A percentile compares a stretch with the other conserved stretches of the same genome.
phyloP scores from a whole-genome alignment of 2,888 invertebrate species.

The Pocota personata region DNA sequence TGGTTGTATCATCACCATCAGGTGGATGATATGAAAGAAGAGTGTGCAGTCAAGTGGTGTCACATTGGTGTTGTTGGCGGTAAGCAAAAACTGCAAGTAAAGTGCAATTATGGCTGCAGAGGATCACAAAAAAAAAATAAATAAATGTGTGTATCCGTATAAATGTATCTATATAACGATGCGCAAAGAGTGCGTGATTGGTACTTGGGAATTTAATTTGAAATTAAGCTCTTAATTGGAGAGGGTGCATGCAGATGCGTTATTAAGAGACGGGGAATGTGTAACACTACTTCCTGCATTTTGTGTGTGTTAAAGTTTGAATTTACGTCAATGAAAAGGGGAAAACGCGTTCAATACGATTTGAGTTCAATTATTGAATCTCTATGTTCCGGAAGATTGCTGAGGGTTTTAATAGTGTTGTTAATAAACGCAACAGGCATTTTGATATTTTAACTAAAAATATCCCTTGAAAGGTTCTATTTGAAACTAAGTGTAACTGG shows the following conservation, averaged over 20 bases:
- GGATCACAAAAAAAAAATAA: background rate
- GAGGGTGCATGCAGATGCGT: background rate
- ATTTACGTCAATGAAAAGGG: background rate
- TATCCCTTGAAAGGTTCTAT: too few species aligned
- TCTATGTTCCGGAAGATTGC: too few species aligned
- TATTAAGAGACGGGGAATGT: background rate
- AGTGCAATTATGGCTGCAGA: slow-evolving; percentile 49
- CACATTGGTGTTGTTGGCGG: slow-evolving; percentile 44
- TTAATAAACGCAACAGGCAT: too few species aligned
- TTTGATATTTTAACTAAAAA: too few species aligned
- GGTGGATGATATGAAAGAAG: background rate
- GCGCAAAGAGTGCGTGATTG: slow-evolving; percentile 49
- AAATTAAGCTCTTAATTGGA: slow-evolving; percentile 44
- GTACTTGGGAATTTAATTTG: slow-evolving; percentile 65
- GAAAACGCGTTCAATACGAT: background rate
- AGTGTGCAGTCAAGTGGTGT: slow-evolving; percentile 55
- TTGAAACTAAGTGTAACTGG: too few species aligned
- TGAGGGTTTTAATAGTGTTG: too few species aligned
- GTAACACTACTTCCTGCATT: background rate
- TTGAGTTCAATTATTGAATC: too few species aligned
- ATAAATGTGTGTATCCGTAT: background rate
- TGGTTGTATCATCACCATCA: background rate
- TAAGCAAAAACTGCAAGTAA: slow-evolving; percentile 25
- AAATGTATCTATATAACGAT: slow-evolving; percentile 1
- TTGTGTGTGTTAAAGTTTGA: background rate